Evolutionary conservation across 1,140 invertebrate species (phyloP), one percentile per base, ranked within the genome.

Genomic region (Acromyrmex heyeri): DNA sequence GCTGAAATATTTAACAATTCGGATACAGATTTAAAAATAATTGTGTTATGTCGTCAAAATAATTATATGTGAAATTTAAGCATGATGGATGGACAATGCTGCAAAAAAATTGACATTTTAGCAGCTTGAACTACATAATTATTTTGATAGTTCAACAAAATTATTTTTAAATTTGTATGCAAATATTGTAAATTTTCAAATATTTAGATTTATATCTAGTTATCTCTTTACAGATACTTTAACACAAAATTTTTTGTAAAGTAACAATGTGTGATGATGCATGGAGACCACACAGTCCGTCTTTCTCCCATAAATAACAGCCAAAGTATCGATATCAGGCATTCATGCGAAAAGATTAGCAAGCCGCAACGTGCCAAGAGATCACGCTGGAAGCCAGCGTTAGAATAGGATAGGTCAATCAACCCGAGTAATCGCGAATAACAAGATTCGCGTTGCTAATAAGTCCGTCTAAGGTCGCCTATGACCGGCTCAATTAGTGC

Each of bases 271-370:
- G 30, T 48, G 16, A 44, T 55, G 34, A 70, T 10, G 38, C 38
- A 44, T n/a, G 18, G n/a, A 77, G 76, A 83, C 75, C 69, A 64
- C 69, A 87, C 75, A 73, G 38, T 44, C 69, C 6, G 14, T 75
- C 73, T 72, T 75, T 61, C 57, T 67, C 44, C n/a, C 70, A 57
- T 65, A 79, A 59, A 57, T 65, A 81, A 5, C 38, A 30, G 21
- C 76, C 91, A 88, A 91, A 91, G 89, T 92, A 92, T 94, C 91
- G 90, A 91, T 93, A 91, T 88, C 92, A 89, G 70, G 89, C 90
- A 92, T 90, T 93, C 90, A 91, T 91, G 93, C 91, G 92, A 94
- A 92, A 92, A 92, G 92, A 94, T 94, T 93, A 93, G 86, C 89
- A 92, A 91, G 90, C 91, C 92, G 91, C 92, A 92, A 91, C 92